Percentiles rank a stretch among this genome's conserved stretches.
Conservation (phyloP, 1,140 invertebrate species). For the Sycophila sp. region DNA sequence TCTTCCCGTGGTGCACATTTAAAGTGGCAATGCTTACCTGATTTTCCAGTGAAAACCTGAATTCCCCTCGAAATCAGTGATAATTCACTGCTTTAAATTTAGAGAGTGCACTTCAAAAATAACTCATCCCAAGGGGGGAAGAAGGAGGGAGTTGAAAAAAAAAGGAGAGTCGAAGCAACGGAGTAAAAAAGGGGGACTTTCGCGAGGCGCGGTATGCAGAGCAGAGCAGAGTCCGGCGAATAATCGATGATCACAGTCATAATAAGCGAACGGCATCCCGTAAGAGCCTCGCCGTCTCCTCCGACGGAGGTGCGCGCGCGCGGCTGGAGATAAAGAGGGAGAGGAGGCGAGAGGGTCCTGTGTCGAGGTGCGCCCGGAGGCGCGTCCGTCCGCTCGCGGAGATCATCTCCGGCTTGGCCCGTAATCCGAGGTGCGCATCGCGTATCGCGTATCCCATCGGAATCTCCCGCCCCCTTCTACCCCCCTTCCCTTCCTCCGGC, state of each 20-base stretch:
- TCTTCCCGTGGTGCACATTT: too few relatives aligned
- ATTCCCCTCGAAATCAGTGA: too few relatives aligned
- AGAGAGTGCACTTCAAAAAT: too few relatives aligned
- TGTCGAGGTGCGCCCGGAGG: neutral
- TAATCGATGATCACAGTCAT: conserved; percentile 67
- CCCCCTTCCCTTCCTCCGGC: neutral
- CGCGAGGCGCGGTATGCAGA: neutral
- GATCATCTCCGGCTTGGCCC: conserved; percentile 59
- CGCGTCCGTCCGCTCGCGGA: conserved; percentile 54
- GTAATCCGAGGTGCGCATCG: conserved; percentile 65
- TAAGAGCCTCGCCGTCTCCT: neutral
- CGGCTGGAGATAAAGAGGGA: neutral
- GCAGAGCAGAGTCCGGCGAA: conserved; percentile 56
- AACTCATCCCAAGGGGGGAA: too few relatives aligned
- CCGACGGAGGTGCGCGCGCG: neutral
- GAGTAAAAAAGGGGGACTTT: conserved; percentile 24
- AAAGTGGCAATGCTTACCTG: too few relatives aligned
- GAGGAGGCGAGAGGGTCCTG: neutral
- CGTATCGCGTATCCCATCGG: conserved; percentile 64
- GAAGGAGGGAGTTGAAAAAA: too few relatives aligned
- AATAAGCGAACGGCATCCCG: conserved; percentile 62
- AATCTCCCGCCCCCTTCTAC: conserved; percentile 47
- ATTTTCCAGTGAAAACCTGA: too few relatives aligned
- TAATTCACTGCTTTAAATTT: too few relatives aligned
- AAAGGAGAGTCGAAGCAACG: conserved; percentile 36